A percentile compares a stretch with the other conserved stretches of the same genome.
These are phyloP conservation scores for Esox niger DNA, from an alignment of 2,113 vertebrate genomes.

Conservation along the genomic window DNA sequence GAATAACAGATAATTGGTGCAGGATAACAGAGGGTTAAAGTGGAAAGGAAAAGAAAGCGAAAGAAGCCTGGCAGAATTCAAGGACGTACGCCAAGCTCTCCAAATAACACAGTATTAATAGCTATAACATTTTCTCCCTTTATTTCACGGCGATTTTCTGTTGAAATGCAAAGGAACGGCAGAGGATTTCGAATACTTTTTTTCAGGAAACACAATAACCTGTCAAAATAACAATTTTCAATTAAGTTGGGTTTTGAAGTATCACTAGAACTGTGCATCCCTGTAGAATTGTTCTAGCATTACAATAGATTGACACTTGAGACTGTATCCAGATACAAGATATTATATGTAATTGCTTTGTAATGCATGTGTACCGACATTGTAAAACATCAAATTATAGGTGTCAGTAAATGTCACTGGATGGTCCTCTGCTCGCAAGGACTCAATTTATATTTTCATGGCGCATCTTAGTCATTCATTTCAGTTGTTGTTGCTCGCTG, in stretches of 20 bases:
- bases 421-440: neutral
- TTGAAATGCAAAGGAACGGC: slow-evolving; percentile 24
- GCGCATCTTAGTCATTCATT: neutral
- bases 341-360: slow-evolving; percentile 53
- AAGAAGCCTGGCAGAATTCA: slow-evolving; percentile 15
- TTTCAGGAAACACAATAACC: slow-evolving; percentile 45
- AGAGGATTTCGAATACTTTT: slow-evolving; percentile 29
- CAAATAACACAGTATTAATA: slow-evolving; percentile 24
- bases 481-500: neutral
- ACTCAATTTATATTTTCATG: neutral
- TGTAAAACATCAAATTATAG: slow-evolving; percentile 16
- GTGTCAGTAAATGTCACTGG: neutral
- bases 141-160: slow-evolving; percentile 36
- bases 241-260: slow-evolving; percentile 38
- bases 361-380: slow-evolving; percentile 21
- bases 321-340: slow-evolving; percentile 24
- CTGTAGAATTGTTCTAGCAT: slow-evolving; percentile 13
- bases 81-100: slow-evolving; percentile 18
- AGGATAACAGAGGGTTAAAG: neutral
- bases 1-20: no score
- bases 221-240: slow-evolving; percentile 50
- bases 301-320: slow-evolving; percentile 40
- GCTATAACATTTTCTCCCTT: slow-evolving; percentile 19
- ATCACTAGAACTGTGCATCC: slow-evolving; percentile 20
- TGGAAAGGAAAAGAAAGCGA: neutral